Conservation (phyloP, 2,797 vertebrate genomes). For the Threskiornis aethiopicus region DNA sequence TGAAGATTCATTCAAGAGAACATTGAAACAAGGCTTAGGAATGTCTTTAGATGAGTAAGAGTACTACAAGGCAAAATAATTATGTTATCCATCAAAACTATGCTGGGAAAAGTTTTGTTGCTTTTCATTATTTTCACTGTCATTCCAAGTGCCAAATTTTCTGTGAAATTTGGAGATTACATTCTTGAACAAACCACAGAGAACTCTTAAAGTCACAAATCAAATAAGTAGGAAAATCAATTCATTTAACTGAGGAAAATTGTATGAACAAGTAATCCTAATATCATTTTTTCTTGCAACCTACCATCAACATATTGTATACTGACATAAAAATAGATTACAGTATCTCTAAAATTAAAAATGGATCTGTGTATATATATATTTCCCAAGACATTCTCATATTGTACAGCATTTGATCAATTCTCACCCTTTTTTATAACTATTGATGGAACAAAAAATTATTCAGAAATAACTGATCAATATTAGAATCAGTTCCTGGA, state of each 20-base stretch:
- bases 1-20: not conserved
- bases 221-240: constrained; percentile 69
- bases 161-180: constrained; percentile 44
- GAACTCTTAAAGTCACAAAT: constrained; percentile 50
- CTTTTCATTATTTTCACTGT: not conserved
- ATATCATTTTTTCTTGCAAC: constrained; percentile 39
- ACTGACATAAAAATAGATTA: constrained; percentile 73
- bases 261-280: constrained; percentile 61
- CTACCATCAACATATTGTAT: constrained; percentile 39
- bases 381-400: constrained; percentile 61
- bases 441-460: constrained; percentile 70
- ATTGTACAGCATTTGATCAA: constrained; percentile 54
- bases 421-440: constrained; percentile 55
- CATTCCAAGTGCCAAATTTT: constrained; percentile 18
- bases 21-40: not conserved
- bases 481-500: constrained; percentile 43
- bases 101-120: not conserved
- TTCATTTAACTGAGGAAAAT: constrained; percentile 64
- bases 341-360: constrained; percentile 73
- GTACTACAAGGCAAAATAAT: not conserved
- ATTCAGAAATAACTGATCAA: constrained; percentile 65
- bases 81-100: not conserved
- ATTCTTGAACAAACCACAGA: constrained; percentile 40
- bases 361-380: constrained; percentile 65
- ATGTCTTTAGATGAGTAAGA: not conserved